Base-by-base conservation (phyloP, 2,888 invertebrate species). In the Isoperla grammatica region DNA sequence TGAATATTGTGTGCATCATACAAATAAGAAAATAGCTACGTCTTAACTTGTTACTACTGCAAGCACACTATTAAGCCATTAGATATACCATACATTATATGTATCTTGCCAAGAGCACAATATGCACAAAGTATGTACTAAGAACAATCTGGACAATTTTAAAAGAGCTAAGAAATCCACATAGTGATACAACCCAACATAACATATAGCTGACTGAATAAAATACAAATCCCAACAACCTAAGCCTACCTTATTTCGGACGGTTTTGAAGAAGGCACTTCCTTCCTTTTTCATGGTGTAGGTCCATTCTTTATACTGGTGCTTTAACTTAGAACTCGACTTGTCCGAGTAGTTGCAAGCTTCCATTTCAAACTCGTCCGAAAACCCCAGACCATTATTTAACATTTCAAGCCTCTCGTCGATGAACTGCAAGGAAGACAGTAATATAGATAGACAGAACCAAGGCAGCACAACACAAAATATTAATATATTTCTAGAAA, bases 341-440 rank as follows among this genome's bases (percentile, higher is more conserved):
- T 85, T 85, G 65, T 85, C 85, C 4, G 83, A 82, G 71, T 85
- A 83, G 65, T 80, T 82, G 74, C 81, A 88, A 60, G 85, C 88
- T 75, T 97, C 96, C 71, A 88, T 81, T 75, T 98, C 97, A 75
- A 98, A 98, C 71, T 96, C 93, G 73, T 98, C 97, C 37, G 89
- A 89, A 73, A 94, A 93, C 0, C 95, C 93, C 61, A 88, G 80
- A 0, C 97, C 96, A n/a, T 88, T 86, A 73, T 95, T 96, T 64
- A 97, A 80, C 81, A 95, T 86, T 67, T 91, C 89, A 67, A 97
- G 77, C 67, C 97, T 82, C 75, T 95, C 96, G 71, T 96, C 95
- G 70, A 98, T 91, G 74, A 98, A 95, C 90, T 94, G 76, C 49
- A 78, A 72, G 63, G 60, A 61, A 54, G n/a, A 65, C 50, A 54